Evolutionary conservation across 2,888 invertebrate genomes (phyloP), one percentile per base, ranked within the genome.

Genomic region (Limenitis camilla): DNA sequence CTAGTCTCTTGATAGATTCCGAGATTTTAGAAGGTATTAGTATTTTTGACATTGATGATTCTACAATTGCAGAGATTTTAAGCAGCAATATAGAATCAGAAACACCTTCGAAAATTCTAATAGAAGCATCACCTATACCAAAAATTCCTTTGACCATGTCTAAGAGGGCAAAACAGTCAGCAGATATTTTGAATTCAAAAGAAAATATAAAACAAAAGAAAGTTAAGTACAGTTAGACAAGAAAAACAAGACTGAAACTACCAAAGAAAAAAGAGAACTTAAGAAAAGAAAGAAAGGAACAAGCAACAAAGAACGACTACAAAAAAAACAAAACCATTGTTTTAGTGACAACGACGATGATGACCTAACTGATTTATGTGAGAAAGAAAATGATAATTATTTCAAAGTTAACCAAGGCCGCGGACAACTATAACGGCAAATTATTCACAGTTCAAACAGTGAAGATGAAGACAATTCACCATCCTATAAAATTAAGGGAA

Each of bases 91-190:
- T 19, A 19, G 19, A 19, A 42, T 11, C 0, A 46, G 36, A 57
- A 57, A 58, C 58, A 50, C 44, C 54, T 38, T 55, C 55, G 32
- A 55, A 58, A 48, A 39, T 52, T 53, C 38, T 58, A 47, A 9
- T 46, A 11, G 33, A 58, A 49, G 42, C 55, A 38, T 55, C 58
- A 41, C 58, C 54, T 46, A 57, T 57, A 39, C 54, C 57, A 46
- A 52, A 52, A 46, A 54, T 57, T 52, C 53, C 46, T 29, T 44
- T 52, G 47, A 52, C 47, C 8, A 58, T 50, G 49, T 10, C 42
- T 52, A 55, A 49, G 33, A 46, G 42, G 40, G 27, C 40, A 27
- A 28, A 40, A 27, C 28, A 28, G 19, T 40, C 1, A 9, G 40
- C 8, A 40, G 9, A 28, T 27, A 40, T 27, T 19, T 19, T 19